Evolutionary conservation across 1,140 invertebrate genomes (phyloP).

Genomic region (Dicyema japonicum): DNA sequence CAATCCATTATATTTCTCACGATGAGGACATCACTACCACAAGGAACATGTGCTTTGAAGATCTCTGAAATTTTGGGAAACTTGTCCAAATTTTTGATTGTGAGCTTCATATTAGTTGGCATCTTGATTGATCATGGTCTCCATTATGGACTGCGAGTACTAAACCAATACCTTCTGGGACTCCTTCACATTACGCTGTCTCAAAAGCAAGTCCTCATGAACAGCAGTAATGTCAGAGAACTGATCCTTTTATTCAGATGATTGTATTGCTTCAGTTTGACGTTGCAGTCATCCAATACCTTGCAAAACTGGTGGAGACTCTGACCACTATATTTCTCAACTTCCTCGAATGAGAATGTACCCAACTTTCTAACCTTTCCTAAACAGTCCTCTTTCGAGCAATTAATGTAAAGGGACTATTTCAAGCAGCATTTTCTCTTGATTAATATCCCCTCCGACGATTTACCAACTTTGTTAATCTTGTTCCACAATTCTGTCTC

Average conservation of each 20-base stretch:
- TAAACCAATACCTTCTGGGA: conserved; percentile 75
- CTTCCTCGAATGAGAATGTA: conserved; percentile 57
- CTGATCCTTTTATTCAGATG: conserved; percentile 97
- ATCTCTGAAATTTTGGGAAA: conserved; percentile 90
- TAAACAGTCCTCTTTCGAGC: conserved; percentile 45
- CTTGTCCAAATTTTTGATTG: conserved; percentile 15
- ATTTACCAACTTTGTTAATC: conserved; percentile 74
- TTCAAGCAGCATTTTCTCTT: conserved; percentile 65
- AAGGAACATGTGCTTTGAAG: conserved; percentile 81
- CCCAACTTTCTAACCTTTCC: conserved; percentile 68
- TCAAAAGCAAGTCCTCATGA: conserved; percentile 80
- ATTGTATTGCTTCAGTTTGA: conserved; percentile 82
- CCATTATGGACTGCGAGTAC: conserved; percentile 59
- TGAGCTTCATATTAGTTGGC: conserved; percentile 50
- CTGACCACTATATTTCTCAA: conserved; percentile 34
- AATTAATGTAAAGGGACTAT: conserved; percentile 24
- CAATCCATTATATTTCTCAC: conserved; percentile 29
- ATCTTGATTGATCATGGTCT: conserved; percentile 68
- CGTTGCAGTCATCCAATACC: conserved; percentile 81
- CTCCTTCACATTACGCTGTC: conserved; percentile 79
- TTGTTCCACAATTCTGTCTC: conserved; percentile 25
- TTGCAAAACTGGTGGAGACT: conserved; percentile 38
- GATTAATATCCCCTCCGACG: conserved; percentile 65
- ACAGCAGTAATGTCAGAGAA: too few species aligned
- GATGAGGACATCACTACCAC: conserved; percentile 57